Evolutionary conservation across 2,888 invertebrate species (phyloP), one percentile per base, ranked within the genome.

Genomic region (Aromia moschata): DNA sequence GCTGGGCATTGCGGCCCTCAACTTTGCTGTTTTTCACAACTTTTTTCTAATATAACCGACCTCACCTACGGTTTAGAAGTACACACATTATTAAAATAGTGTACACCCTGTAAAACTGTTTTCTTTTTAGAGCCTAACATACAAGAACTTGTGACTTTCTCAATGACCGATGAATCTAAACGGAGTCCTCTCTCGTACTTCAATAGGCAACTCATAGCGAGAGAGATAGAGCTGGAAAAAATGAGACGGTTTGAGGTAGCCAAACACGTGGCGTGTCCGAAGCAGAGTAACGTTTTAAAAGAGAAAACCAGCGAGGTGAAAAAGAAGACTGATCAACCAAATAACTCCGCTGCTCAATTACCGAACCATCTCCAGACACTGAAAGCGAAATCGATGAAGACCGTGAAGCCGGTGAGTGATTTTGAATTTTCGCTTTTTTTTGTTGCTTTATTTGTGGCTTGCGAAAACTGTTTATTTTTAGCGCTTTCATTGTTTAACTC

Each of bases 211-310:
- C 83, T 94, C 38, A 87, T 96, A 56, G 86, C 93, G 0, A 84
- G 91, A 45, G 94, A 95, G 82, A 89, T 94, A 57, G 92, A 93
- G 68, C 73, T 91, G 38, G 93, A 92, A 77, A 86, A 88, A 72
- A 89, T 95, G 65, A 67, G 71, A 37, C 60, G 66, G 14, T 65
- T 69, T 44, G 70, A 68, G 52, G 49, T 43, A 20, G 36, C 67
- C 2, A 18, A 58, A 38, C 15, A 12, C 2, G 43, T 15, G 9
- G 54, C 70, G 47, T 59, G 66, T 0, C 76, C 77, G 1, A 62
- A 88, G 2, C 90, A 51, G 51, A 33, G 33, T 15, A 55, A 53
- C 9, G 15, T n/a, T 18, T n/a, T 9, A 14, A 40, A 11, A n/a
- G n/a, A n/a, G n/a, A n/a, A n/a, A n/a, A n/a, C n/a, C n/a, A n/a